Percentiles rank a stretch among this genome's conserved stretches.
These are phyloP conservation scores for Meleagris gallopavo DNA, from an alignment of 2,113 vertebrate species.

Conservation along the genomic window DNA sequence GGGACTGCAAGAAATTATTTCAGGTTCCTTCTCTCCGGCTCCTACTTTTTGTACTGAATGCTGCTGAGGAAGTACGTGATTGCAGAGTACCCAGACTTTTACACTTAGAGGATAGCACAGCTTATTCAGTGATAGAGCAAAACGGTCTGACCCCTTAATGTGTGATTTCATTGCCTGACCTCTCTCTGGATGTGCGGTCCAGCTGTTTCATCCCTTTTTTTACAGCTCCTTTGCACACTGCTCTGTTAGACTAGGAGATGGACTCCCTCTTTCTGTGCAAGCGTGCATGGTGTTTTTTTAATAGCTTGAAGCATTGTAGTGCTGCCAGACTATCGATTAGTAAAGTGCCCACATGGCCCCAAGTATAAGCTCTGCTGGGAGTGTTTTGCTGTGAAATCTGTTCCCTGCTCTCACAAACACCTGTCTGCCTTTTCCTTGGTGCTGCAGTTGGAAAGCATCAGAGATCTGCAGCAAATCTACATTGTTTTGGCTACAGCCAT, in stretches of 20 bases:
- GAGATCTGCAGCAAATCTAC: not conserved
- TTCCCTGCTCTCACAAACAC: not conserved
- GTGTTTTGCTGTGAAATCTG: not conserved
- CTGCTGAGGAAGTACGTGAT: not conserved
- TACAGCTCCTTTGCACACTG: not conserved
- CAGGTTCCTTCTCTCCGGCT: not conserved
- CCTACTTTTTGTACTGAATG: not conserved
- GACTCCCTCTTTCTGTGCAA: not conserved
- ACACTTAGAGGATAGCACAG: not conserved
- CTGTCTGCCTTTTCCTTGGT: not conserved
- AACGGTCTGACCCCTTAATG: not conserved
- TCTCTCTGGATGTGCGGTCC: not conserved
- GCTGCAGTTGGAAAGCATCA: accelerated
- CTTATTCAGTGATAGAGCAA: not conserved
- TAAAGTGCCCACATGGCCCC: not conserved
- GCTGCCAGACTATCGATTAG: not conserved
- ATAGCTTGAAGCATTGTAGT: not conserved
- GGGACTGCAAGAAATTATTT: slow-evolving; percentile 4
- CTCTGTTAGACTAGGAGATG: not conserved
- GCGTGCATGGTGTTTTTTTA: not conserved
- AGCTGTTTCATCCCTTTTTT: not conserved
- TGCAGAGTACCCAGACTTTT: not conserved
- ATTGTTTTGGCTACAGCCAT: not conserved
- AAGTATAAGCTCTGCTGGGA: not conserved
- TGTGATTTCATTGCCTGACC: not conserved